Base-by-base conservation (phyloP, 2,113 vertebrate genomes). In the Taxidea taxus region DNA sequence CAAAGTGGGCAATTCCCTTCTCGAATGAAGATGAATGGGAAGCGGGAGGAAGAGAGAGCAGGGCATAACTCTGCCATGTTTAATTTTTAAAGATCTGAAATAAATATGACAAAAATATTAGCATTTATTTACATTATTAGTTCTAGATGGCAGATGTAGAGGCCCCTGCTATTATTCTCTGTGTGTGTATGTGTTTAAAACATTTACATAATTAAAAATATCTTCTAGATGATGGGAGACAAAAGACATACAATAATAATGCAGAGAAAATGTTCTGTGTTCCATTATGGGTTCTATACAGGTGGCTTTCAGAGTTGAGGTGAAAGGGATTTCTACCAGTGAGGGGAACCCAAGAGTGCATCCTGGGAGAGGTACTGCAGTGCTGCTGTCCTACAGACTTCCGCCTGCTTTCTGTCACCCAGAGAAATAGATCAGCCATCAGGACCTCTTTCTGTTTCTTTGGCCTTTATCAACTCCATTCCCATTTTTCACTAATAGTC, bases 181-280 rank as follows among this genome's bases (percentile, higher is more conserved):
- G 25, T 42, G 7, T 21, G 31, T 87, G 18, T 70, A 21, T 83
- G 23, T 87, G 39, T 62, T 77, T 60, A 60, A 90, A 87, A 51
- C 82, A 58, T 25, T 82, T 62, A 29, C 56, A 94, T 91, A 34
- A 64, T 88, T 88, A 58, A 87, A 94, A 68, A 58, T 86, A 77
- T 31, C 34, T 95, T 85, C 66, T 47, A 68, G 68, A 10, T 90
- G 39, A 42, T 7, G 6, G 20, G 15, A 78, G 7, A 62, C 23
- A 34, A 72, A 70, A 64, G 66, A 83, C 13, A 44, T 9, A 5
- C 1, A 54, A 13, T 44, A 74, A 13, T 60, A 54, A 92, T 60
- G 49, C 10, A 72, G 68, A 92, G 87, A 49, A n/a, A 86, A n/a
- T 4, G 5, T 42, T 12, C 1, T 3, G 1, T 42, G 15, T 34